Percentiles rank a stretch among this genome's conserved stretches.
These are phyloP conservation scores for Zonotrichia leucophrys DNA, from an alignment of 2,113 vertebrate species.

Conservation along the genomic window DNA sequence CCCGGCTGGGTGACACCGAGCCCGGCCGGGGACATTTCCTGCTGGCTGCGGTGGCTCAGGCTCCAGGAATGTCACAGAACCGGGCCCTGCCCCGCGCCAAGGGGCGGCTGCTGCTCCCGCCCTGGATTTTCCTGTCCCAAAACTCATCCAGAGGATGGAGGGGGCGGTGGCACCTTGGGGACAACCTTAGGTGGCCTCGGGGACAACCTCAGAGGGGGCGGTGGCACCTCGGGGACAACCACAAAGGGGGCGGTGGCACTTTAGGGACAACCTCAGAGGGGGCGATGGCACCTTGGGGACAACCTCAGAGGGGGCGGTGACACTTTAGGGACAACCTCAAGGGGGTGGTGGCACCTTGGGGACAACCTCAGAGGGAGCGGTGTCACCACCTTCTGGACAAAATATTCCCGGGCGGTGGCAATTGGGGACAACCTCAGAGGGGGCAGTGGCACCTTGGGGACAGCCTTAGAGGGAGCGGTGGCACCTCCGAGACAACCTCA, in stretches of 20 bases:
- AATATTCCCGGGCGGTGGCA: no score
- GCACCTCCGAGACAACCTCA: no score
- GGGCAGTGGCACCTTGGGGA: no score
- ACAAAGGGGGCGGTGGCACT: not conserved
- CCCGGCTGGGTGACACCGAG: not conserved
- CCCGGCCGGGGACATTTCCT: not conserved
- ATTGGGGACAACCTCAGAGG: no score
- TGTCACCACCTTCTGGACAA: no score
- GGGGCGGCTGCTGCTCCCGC: not conserved
- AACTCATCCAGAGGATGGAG: not conserved
- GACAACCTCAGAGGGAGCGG: not conserved
- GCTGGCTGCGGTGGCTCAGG: not conserved
- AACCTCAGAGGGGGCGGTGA: not conserved
- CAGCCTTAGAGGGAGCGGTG: no score
- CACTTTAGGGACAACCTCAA: no score
- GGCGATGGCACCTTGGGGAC: not conserved
- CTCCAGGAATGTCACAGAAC: not conserved
- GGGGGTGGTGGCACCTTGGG: not conserved
- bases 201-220: not conserved
- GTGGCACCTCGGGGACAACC: not conserved
- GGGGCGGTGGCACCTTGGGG: not conserved
- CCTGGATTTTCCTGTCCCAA: fast-evolving
- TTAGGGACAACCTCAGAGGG: not conserved
- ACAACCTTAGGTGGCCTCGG: not conserved
- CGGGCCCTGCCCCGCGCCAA: not conserved